Evolutionary conservation across 1,140 invertebrate species (phyloP), one percentile per base, ranked within the genome.

Genomic region (Aradophagus sp.): DNA sequence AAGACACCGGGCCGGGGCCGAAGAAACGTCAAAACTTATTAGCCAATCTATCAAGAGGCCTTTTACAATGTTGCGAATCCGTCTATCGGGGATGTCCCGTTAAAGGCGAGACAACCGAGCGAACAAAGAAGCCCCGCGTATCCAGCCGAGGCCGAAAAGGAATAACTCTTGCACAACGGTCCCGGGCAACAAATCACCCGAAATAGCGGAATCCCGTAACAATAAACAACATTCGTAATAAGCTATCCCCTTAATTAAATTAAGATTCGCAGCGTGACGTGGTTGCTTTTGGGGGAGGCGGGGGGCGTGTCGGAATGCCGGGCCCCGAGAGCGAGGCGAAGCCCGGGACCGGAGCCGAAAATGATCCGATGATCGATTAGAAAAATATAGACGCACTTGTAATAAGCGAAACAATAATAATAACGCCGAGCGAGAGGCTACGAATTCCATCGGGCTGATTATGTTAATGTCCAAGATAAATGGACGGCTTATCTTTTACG

Each of bases 191-290:
- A 69, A 65, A 74, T 74, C 59, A 74, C n/a, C 53, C 39, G 27
- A 34, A 61, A 55, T 67, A 63, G 39, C 67, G 59, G 62, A 70
- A 67, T 67, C 48, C 52, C 38, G 53, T 45, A 63, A 61, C 61
- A 72, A 72, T 72, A 75, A 69, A 72, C 63, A 69, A 69, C 35
- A 36, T 19, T 55, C 34, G 53, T 70, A 69, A 69, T 69, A 65
- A 70, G 56, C 52, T 67, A 71, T 61, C 58, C 45, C 39, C 75
- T 78, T 84, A 84, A 84, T 84, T 84, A 79, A 84, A 84, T 84
- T 84, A 84, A 76, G 80, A 82, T 80, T 82, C 79, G 58, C 66
- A 76, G 74, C 73, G 62, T 48, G 47, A 67, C 56, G 58, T 63
- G 47, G 52, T 48, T 63, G 65, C 47, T 59, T 74, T 63, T 71